phyloP scores from a whole-genome alignment of 2,888 invertebrate species.

The Luffia ferchaultella region DNA sequence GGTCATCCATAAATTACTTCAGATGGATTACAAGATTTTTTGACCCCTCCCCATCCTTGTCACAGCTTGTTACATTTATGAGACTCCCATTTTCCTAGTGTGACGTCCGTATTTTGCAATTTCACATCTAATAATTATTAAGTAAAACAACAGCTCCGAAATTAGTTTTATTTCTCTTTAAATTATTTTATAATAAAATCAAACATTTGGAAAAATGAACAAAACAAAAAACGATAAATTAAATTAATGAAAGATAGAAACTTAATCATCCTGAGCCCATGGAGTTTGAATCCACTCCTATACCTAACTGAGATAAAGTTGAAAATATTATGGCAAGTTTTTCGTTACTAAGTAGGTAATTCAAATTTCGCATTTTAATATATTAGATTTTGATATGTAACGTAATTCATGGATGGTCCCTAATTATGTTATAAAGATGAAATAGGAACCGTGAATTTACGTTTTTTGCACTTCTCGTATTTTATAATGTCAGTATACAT shows the following conservation, averaged over 20 bases:
- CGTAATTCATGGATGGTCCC: no score
- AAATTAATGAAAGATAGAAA: not conserved
- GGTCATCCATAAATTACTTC: not conserved
- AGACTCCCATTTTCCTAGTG: not conserved
- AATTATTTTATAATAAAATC: not conserved
- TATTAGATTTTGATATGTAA: no score
- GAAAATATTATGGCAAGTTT: no score
- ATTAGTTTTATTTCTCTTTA: not conserved
- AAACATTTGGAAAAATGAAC: not conserved
- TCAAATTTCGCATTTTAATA: no score
- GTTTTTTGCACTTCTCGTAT: no score
- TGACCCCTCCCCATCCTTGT: not conserved
- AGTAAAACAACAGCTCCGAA: not conserved
- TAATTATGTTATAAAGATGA: no score
- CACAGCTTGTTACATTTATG: not conserved
- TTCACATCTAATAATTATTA: not conserved
- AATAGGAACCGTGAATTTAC: no score
- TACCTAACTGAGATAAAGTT: no score
- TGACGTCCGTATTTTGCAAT: not conserved
- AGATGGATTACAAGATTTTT: not conserved
- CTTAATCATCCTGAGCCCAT: not conserved
- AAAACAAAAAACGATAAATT: not conserved
- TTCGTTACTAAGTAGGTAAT: conserved; percentile 33
- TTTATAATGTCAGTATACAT: no score
- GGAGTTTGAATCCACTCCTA: not conserved